Evolutionary conservation across 2,113 vertebrate species (phyloP).

Genomic region (Hemiscyllium ocellatum): DNA sequence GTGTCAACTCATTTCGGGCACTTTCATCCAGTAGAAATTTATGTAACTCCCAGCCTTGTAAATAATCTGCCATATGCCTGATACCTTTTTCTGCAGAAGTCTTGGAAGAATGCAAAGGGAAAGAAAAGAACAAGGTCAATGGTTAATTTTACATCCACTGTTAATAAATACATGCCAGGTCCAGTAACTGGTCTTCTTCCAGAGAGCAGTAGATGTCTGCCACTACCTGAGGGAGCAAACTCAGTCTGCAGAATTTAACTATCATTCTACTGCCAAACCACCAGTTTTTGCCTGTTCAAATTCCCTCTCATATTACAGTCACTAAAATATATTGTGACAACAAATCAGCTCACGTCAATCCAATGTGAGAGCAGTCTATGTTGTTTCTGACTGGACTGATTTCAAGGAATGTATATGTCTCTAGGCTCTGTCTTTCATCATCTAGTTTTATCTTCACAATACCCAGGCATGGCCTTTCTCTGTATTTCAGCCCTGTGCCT

Average conservation of each 20-base stretch:
- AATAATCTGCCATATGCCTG: not conserved
- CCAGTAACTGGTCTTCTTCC: not conserved
- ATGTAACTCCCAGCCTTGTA: not conserved
- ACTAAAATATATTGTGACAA: not conserved
- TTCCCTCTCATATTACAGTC: not conserved
- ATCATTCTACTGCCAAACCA: not conserved
- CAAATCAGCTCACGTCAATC: not conserved
- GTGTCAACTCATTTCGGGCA: not conserved
- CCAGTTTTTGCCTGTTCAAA: not conserved
- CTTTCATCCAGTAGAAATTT: not conserved
- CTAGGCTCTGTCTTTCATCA: slow-evolving; percentile 4
- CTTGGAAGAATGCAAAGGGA: not conserved
- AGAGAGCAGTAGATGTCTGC: not conserved
- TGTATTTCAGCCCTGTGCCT: not conserved
- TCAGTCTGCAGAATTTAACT: not conserved
- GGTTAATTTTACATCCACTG: not conserved
- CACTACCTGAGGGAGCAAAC: not conserved
- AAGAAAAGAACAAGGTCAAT: not conserved
- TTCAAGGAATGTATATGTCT: slow-evolving; percentile 1
- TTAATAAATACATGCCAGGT: not conserved
- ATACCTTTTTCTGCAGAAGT: not conserved
- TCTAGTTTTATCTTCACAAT: not conserved
- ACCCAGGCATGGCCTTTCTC: slow-evolving; percentile 3
- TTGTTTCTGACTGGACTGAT: not conserved
- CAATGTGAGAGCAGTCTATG: not conserved